phyloP scores from a whole-genome alignment of 1,140 invertebrate species.

The Onthophagus taurus region DNA sequence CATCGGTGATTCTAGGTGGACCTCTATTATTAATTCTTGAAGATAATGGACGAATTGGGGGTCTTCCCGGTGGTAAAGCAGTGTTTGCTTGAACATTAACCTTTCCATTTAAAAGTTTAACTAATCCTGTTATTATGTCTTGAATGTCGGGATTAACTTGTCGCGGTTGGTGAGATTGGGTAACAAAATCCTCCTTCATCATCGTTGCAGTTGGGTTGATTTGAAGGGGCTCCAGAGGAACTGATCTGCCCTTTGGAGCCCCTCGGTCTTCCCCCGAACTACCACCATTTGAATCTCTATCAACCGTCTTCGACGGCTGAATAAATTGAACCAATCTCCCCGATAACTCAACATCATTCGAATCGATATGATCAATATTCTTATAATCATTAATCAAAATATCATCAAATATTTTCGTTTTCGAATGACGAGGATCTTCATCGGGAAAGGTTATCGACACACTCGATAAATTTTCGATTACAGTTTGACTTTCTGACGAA shows the following conservation, averaged over 20 bases:
- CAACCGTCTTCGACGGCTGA: constrained; percentile 30
- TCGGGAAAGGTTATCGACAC: no score
- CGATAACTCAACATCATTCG: constrained; percentile 33
- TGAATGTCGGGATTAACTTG: constrained; percentile 74
- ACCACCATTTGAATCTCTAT: constrained; percentile 1
- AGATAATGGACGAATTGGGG: constrained; percentile 45
- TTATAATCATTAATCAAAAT: no score
- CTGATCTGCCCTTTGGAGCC: constrained; percentile 51
- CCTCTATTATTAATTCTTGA: constrained; percentile 81
- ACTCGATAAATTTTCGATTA: constrained; percentile 26
- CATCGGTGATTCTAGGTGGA: constrained; percentile 69
- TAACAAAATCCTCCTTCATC: constrained; percentile 30
- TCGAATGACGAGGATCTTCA: no score
- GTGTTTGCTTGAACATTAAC: constrained; percentile 70
- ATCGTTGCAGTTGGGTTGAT: constrained; percentile 41
- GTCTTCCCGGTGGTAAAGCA: constrained; percentile 42
- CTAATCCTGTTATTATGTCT: constrained; percentile 83
- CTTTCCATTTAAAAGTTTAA: constrained; percentile 80
- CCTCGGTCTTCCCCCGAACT: constrained; percentile 58
- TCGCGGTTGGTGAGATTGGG: constrained; percentile 33
- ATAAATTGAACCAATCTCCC: constrained; percentile 26
- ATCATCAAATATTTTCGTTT: no score
- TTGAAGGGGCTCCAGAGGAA: constrained; percentile 52
- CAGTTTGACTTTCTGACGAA: constrained; percentile 12
- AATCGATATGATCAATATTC: constrained; percentile 21